Percentiles rank a stretch among this genome's conserved stretches.
Evolutionary conservation across 2,113 vertebrate genomes (phyloP).

Genomic region (Athene noctua): DNA sequence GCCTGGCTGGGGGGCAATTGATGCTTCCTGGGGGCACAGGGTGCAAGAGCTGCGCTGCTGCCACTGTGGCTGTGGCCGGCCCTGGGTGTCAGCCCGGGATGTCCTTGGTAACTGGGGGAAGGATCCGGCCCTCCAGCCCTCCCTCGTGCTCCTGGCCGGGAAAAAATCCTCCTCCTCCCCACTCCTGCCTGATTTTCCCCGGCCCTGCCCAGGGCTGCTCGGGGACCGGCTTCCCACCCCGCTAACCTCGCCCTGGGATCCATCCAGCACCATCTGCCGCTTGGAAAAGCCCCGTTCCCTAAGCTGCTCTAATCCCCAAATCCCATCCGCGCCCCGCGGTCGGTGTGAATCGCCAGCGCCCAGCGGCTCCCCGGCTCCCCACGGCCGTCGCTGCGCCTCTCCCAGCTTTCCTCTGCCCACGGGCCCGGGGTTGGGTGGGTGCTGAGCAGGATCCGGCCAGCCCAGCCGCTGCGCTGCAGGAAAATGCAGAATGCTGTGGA

Average conservation of each 20-base stretch:
- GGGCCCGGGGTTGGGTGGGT: neutral
- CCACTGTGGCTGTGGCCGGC: neutral
- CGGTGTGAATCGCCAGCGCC: neutral
- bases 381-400: neutral
- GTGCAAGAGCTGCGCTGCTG: neutral
- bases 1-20: neutral
- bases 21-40: neutral
- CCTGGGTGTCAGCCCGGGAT: neutral
- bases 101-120: neutral
- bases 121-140: neutral
- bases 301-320: conserved; percentile 54
- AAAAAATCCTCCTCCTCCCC: neutral
- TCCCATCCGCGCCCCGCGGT: conserved; percentile 40
- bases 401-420: neutral
- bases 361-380: neutral
- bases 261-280: conserved; percentile 60
- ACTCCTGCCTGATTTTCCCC: neutral
- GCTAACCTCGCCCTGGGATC: conserved; percentile 36
- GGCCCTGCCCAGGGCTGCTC: conserved; percentile 3
- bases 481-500: neutral
- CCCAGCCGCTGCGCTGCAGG: neutral
- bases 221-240: conserved; percentile 31
- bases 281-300: conserved; percentile 44
- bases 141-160: neutral
- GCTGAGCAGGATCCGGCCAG: neutral